Evolutionary conservation across 1,140 invertebrate genomes (phyloP), one percentile per base, ranked within the genome.

Genomic region (Drosophila ficusphila): DNA sequence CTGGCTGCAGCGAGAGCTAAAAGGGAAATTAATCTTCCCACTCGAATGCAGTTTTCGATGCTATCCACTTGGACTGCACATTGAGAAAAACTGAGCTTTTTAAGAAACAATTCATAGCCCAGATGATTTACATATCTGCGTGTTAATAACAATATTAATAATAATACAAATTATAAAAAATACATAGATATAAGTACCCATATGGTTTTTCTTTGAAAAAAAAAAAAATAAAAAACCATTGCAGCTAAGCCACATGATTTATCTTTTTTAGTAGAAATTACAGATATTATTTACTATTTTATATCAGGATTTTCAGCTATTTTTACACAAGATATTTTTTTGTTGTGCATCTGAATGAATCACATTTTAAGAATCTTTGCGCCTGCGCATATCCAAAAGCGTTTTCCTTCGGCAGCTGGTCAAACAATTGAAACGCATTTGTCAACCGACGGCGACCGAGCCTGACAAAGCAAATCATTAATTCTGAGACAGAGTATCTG

Each of bases 341-440:
- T 14, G 1, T 12, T 33, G 29, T 34, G 29, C 42, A 46, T 8
- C 12, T n/a, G 18, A 57, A 53, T 85, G 81, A 85, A 53, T 86
- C 79, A 76, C 16, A 47, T 58, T 69, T 61, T 47, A 2, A 3
- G 38, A 52, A 14, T 25, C 46, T 23, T 49, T 48, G 51, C 71
- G 36, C 72, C 64, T 49, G 70, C 67, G 48, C 47, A 64, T 44
- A 11, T 14, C 52, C 38, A 38, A 60, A 57, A 44, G 48, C 46
- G 51, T 79, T 74, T 73, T 51, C 47, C 33, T 56, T 69, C 33
- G 31, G 49, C 48, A 52, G 61, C 54, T 69, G 68, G 73, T 6
- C 62, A 70, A 72, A 68, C 79, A 86, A 86, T 86, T 88, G 81
- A 86, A 86, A 75, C 52, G 77, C 81, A 86, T 86, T 86, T 86